Evolutionary conservation across 2,888 invertebrate genomes (phyloP).

Genomic region (Lucinisca nassula): DNA sequence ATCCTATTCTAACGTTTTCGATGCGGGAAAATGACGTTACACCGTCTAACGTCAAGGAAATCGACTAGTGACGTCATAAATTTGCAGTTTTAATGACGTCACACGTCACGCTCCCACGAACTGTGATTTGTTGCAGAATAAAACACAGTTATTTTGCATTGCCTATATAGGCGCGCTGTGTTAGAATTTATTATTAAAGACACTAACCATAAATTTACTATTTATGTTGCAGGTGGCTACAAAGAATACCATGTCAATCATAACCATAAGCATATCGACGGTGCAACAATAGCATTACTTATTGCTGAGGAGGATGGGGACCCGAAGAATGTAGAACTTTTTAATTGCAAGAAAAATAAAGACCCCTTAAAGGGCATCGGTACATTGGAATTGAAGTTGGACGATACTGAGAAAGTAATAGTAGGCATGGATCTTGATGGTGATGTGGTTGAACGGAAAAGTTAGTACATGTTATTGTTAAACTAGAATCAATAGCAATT

Average conservation of each 20-base stretch:
- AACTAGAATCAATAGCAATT: not conserved
- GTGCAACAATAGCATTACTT: conserved; percentile 43
- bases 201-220: too few species aligned
- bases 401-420: conserved; percentile 57
- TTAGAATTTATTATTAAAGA: too few species aligned
- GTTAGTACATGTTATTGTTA: not conserved
- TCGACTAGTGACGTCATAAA: not conserved
- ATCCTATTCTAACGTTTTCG: too few species aligned
- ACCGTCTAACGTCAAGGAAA: not conserved
- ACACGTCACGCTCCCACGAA: not conserved
- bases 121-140: too few species aligned
- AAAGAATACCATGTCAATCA: conserved; percentile 56
- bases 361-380: conserved; percentile 73
- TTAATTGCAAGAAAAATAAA: conserved; percentile 50
- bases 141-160: not conserved
- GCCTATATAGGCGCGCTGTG: too few species aligned
- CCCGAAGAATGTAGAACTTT: conserved; percentile 47
- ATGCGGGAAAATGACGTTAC: too few species aligned
- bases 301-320: conserved; percentile 60
- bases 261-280: conserved; percentile 51
- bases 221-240: conserved; percentile 44
- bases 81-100: not conserved
- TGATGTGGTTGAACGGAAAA: conserved; percentile 59
- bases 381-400: conserved; percentile 62
- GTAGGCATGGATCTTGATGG: conserved; percentile 73